These are phyloP conservation scores for Phacellophora camtschatica DNA, from an alignment of 30 jellyfish, hydroid and myxozoan genomes.

Conservation along the genomic window DNA sequence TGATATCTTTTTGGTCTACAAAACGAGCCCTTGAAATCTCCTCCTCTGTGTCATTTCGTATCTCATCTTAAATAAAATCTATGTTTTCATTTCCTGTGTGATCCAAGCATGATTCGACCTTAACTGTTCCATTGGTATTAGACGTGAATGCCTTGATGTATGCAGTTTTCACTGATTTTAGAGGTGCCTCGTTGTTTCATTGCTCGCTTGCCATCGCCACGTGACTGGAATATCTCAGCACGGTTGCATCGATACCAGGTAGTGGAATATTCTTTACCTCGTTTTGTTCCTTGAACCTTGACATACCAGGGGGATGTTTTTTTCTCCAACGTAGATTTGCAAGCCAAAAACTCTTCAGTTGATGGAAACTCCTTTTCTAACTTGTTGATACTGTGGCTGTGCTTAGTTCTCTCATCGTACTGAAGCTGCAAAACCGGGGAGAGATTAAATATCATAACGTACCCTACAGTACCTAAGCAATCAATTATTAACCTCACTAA, in stretches of 20 bases:
- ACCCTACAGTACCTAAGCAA: not conserved
- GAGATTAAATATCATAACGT: not conserved
- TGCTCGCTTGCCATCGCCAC: conserved; percentile 34
- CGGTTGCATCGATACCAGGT: conserved; percentile 43
- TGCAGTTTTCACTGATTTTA: conserved; percentile 33
- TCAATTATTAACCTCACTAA: not conserved
- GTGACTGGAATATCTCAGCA: conserved; percentile 17
- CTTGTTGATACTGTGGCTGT: not conserved
- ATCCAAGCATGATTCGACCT: conserved; percentile 8
- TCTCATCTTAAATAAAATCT: conserved; percentile 4
- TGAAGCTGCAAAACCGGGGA: not conserved
- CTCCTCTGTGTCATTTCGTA: not conserved
- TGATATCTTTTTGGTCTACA: not conserved
- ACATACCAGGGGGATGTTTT: conserved; percentile 27
- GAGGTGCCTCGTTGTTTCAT: conserved; percentile 62
- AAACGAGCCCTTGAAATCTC: not conserved
- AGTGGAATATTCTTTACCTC: conserved; percentile 19
- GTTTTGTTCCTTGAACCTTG: conserved; percentile 1
- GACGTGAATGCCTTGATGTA: not conserved
- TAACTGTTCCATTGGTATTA: conserved; percentile 7
- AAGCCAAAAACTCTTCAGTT: not conserved
- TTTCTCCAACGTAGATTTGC: not conserved
- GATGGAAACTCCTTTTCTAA: not conserved
- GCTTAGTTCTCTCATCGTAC: not conserved
- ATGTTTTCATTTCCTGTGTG: conserved; percentile 1